Evolutionary conservation across 1,140 invertebrate species (phyloP).

Genomic region (Bombus ignitus): DNA sequence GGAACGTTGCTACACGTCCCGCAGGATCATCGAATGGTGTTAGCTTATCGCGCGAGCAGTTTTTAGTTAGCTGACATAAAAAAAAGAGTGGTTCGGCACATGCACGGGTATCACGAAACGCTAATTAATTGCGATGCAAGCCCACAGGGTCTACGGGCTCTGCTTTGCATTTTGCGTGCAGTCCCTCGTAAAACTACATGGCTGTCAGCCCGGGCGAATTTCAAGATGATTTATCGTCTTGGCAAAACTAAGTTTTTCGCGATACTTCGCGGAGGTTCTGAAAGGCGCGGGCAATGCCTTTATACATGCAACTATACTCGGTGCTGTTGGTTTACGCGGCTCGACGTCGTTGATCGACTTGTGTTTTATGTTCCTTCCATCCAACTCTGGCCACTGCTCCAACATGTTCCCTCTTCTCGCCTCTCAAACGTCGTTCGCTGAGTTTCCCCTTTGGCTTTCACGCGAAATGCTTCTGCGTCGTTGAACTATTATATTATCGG

Average conservation of each 20-base stretch:
- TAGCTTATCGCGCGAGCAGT: conserved; percentile 75
- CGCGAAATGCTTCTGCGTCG: conserved; percentile 19
- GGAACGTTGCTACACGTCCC: conserved; percentile 65
- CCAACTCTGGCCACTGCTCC: neutral
- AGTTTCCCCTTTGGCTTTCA: conserved; percentile 21
- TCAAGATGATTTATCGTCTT: conserved; percentile 80
- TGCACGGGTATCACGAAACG: conserved; percentile 80
- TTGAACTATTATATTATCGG: conserved; percentile 24
- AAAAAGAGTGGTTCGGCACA: conserved; percentile 76
- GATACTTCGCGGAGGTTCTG: conserved; percentile 63
- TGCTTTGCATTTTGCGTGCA: conserved; percentile 81
- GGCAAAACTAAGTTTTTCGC: conserved; percentile 79
- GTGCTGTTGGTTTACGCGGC: conserved; percentile 31
- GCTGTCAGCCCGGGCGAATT: conserved; percentile 78
- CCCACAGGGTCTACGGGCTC: conserved; percentile 60
- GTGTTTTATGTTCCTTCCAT: conserved; percentile 38
- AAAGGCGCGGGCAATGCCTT: conserved; percentile 53
- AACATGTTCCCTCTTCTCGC: conserved; percentile 45
- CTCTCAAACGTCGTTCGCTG: conserved; percentile 31
- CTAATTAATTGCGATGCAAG: conserved; percentile 81
- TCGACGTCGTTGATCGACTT: conserved; percentile 56
- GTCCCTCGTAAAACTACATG: conserved; percentile 79
- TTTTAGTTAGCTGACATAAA: conserved; percentile 66
- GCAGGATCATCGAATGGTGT: conserved; percentile 75
- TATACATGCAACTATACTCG: conserved; percentile 53